phyloP scores from a whole-genome alignment of 2,113 vertebrate species.

The Ceyx margarethae region DNA sequence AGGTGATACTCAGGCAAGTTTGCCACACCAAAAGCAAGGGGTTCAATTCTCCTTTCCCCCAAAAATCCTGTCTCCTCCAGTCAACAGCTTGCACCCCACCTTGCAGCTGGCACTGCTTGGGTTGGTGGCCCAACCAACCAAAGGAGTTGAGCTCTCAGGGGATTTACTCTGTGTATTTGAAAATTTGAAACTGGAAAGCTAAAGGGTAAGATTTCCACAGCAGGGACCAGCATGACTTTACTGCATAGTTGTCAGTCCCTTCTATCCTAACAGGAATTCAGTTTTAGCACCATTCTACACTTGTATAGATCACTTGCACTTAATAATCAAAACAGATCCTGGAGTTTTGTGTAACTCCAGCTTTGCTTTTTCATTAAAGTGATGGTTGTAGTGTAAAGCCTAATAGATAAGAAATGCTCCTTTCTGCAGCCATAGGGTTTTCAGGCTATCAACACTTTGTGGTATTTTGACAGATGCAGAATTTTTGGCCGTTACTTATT shows the following conservation, averaged over 20 bases:
- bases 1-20: not conserved
- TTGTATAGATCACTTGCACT: not conserved
- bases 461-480: not conserved
- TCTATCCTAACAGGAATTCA: not conserved
- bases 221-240: not conserved
- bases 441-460: not conserved
- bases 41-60: not conserved
- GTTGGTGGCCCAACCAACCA: not conserved
- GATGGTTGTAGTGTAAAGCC: not conserved
- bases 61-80: not conserved
- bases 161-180: not conserved
- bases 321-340: not conserved
- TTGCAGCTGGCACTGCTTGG: not conserved
- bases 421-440: not conserved
- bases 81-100: not conserved
- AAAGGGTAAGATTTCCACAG: not conserved
- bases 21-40: not conserved
- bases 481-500: not conserved
- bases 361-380: not conserved
- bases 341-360: not conserved
- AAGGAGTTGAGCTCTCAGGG: not conserved
- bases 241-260: not conserved
- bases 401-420: not conserved
- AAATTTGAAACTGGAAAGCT: not conserved
- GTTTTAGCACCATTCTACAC: not conserved